Percentiles rank a stretch among this genome's conserved stretches.
Evolutionary conservation across 1,140 invertebrate species (phyloP).

Genomic region (Drosophila trapezifrons): DNA sequence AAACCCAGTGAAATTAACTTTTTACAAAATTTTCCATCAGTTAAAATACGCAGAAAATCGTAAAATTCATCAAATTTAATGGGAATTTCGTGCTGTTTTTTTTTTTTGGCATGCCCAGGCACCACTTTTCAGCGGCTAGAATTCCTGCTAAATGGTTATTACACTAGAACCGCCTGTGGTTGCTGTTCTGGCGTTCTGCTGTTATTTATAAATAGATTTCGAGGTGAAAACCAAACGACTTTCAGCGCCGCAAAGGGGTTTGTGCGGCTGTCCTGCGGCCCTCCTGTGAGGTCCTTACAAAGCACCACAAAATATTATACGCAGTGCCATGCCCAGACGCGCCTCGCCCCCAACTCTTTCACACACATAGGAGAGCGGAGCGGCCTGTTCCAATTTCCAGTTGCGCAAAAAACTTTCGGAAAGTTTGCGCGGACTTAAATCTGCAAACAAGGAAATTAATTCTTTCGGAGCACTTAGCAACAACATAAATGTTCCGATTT

Average conservation of each 20-base stretch:
- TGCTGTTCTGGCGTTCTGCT: background rate
- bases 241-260: slow-evolving; percentile 44
- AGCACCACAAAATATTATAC: slow-evolving; percentile 16
- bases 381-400: slow-evolving; percentile 16
- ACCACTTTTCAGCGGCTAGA: slow-evolving; percentile 9
- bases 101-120: slow-evolving; percentile 1
- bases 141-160: slow-evolving; percentile 20
- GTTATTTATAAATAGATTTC: slow-evolving; percentile 53
- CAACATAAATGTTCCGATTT: slow-evolving; percentile 22
- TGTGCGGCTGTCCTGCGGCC: background rate
- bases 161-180: background rate
- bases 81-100: background rate
- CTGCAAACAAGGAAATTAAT: slow-evolving; percentile 23
- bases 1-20: background rate
- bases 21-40: no score
- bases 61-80: background rate
- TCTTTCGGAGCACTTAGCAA: slow-evolving; percentile 20
- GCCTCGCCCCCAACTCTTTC: background rate
- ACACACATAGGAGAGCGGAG: background rate
- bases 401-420: slow-evolving; percentile 19
- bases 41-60: slow-evolving; percentile 2
- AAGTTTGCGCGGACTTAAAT: slow-evolving; percentile 20
- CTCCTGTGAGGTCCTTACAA: slow-evolving; percentile 4
- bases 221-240: slow-evolving; percentile 66
- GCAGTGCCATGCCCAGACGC: slow-evolving; percentile 17